Base-by-base conservation (phyloP, 2,888 invertebrate species). In the Eupsilia transversa region DNA sequence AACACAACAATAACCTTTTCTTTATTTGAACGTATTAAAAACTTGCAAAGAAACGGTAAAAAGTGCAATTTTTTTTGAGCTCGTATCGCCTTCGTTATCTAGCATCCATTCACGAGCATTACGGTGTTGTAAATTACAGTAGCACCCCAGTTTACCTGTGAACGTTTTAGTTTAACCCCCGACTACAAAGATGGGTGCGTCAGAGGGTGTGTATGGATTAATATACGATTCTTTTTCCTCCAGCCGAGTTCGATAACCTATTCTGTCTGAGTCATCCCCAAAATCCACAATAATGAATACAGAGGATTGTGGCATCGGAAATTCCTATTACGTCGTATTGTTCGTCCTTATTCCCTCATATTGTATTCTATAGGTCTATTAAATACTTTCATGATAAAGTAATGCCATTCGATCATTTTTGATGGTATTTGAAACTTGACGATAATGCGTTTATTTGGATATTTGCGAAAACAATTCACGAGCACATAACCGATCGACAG, bases 221-320 rank as follows among this genome's bases (percentile, higher is more conserved):
- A 82, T 74, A 65, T 72, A 80, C 80, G 79, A 79, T 74, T 79
- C 87, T 85, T 78, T 86, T 87, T 82, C 80, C 82, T 81, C 61
- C 46, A 65, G 46, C 63, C 79, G 80, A 86, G 89, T 90, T 90
- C 90, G 86, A 86, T 87, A 90, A 89, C 90, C 90, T 63, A 77
- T 72, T 82, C 67, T 82, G 54, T 64, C 77, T 82, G 90, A 91
- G 86, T 91, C 91, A 90, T 89, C 83, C 87, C 89, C 80, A 84
- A 90, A 86, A 88, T 89, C 89, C 88, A 90, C 91, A 88, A 59
- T 70, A 88, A 73, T 80, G 75, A 71, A 76, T 75, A 76, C 70
- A 66, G 71, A 76, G 67, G 77, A 77, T 74, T 74, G 78, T 81
- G 82, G 73, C 78, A 82, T 74, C 87, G 82, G 84, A 87, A 79